Base-by-base conservation (phyloP, 2,797 vertebrate species). In the Acipenser oxyrinchus region DNA sequence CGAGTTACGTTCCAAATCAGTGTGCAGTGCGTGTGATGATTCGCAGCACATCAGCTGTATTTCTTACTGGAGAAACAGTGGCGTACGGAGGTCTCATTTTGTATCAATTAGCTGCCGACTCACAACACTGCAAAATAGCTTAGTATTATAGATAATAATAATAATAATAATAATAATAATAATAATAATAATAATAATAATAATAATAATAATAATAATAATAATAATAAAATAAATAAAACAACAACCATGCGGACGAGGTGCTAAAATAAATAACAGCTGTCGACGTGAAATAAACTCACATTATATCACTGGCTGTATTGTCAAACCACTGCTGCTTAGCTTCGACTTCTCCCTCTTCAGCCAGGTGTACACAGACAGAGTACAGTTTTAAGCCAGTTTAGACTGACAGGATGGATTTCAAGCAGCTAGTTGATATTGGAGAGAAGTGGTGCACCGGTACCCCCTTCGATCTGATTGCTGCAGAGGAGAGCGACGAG, bases 401-500 rank as follows among this genome's bases (percentile, higher is more conserved):
- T 37, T 37, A 37, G 37, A 37, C 3, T 37, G 53, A n/a, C 71
- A 87, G 85, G 84, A 95, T 96, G 95, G 94, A 93, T 86, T 98
- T 97, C 85, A 94, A 96, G 89, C 91, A 93, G 89, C 91, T 97
- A 90, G 94, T 95, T 73, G 95, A 97, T 83, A 89, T 90, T 78
- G 95, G 95, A 83, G 95, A 97, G 82, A 93, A 94, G 75, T 98
- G 95, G 95, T 97, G 95, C 85, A 89, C 93, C 80, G 88, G 88
- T 74, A 97, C 94, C 78, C 95, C 95, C 66, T 98, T 98, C 88
- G 93, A 96, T 78, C 91, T 98, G 78, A 97, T 98, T 79, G 96
- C 95, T 72, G 92, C 95, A 68, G 90, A 91, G 78, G 95, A 98
- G 83, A 92, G 94, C 83, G 94, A 93, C 68, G 95, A 97, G 87